These are phyloP conservation scores for Opisthograptis luteolata DNA, from an alignment of 2,888 invertebrate genomes.

Conservation along the genomic window DNA sequence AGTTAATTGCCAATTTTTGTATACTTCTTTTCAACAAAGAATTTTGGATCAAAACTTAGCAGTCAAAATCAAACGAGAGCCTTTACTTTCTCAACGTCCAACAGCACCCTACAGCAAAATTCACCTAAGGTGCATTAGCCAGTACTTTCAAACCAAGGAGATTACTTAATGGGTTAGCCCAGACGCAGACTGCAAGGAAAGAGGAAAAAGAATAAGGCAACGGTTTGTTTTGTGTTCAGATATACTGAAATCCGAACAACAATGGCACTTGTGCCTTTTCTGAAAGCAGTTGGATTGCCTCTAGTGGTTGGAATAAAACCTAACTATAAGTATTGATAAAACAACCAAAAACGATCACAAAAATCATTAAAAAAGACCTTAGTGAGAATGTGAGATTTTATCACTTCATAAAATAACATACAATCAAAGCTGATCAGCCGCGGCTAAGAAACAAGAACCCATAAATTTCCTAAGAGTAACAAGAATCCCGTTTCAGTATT, in stretches of 20 bases:
- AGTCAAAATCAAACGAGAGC: not conserved
- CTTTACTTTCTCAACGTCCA: conserved; percentile 19
- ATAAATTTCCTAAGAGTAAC: conserved; percentile 15
- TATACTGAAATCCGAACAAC: conserved; percentile 42
- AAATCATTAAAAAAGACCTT: not conserved
- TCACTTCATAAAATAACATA: conserved; percentile 6
- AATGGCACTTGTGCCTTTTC: conserved; percentile 30
- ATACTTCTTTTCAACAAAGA: no score
- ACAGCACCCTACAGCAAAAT: conserved; percentile 44
- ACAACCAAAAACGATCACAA: no score
- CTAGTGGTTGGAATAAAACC: no score
- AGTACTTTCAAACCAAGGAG: conserved; percentile 53
- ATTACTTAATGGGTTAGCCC: conserved; percentile 62
- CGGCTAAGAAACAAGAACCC: conserved; percentile 7
- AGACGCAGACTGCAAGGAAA: conserved; percentile 51
- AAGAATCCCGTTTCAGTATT: conserved; percentile 23
- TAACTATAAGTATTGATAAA: no score
- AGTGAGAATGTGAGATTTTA: not conserved
- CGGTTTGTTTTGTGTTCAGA: conserved; percentile 51
- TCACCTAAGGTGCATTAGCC: conserved; percentile 57
- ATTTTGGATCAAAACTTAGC: not conserved
- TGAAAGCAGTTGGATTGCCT: conserved; percentile 6
- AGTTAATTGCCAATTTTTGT: no score
- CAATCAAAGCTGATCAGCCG: not conserved
- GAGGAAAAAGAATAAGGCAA: conserved; percentile 38